Evolutionary conservation across 2,888 invertebrate genomes (phyloP).

Genomic region (Seira ritae): DNA sequence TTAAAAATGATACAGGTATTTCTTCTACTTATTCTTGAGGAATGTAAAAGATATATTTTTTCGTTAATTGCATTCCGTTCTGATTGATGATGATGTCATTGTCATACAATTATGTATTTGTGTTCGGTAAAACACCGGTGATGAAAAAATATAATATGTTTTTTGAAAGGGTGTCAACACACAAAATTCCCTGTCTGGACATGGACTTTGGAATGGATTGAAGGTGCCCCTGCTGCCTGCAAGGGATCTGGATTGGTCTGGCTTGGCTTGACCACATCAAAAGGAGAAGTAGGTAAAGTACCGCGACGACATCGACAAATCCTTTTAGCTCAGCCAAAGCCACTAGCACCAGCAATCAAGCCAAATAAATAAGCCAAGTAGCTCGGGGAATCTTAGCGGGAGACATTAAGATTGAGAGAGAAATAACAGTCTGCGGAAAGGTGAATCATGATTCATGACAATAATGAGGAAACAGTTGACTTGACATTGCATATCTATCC

Average conservation of each 20-base stretch:
- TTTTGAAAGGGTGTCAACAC: neutral
- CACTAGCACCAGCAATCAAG: too few relatives aligned
- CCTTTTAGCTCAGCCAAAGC: too few relatives aligned
- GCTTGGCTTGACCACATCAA: neutral
- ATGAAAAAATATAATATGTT: too few relatives aligned
- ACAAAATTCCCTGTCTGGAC: neutral
- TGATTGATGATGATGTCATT: neutral
- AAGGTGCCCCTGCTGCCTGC: too few relatives aligned
- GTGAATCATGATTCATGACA: neutral
- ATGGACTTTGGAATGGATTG: too few relatives aligned
- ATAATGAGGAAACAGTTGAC: neutral
- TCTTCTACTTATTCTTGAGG: neutral
- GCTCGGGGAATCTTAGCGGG: neutral
- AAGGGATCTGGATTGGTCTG: neutral
- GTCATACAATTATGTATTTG: neutral
- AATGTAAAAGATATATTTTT: neutral
- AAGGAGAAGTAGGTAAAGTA: neutral
- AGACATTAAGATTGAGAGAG: neutral
- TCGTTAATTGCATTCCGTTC: too few relatives aligned
- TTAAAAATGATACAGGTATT: neutral
- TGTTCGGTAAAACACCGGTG: neutral
- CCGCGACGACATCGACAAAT: neutral
- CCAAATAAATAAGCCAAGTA: neutral
- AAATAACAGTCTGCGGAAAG: neutral
- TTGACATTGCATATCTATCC: neutral